Conservation (phyloP, 2,888 invertebrate species). For the Pemphredon lugubris region DNA sequence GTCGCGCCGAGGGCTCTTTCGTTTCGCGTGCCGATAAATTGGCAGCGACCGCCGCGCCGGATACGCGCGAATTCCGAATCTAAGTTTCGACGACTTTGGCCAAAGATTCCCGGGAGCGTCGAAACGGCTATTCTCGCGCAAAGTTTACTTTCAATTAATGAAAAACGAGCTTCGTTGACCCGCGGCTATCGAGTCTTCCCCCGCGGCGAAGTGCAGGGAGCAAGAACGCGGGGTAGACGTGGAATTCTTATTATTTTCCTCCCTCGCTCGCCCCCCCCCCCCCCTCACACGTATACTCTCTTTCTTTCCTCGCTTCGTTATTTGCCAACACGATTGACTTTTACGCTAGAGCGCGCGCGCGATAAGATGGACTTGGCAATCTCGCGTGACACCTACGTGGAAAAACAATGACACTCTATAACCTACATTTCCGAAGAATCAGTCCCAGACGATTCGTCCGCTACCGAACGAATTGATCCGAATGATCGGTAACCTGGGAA, state of each 20-base stretch:
- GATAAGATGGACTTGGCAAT: no score
- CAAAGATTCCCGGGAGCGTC: constrained; percentile 56
- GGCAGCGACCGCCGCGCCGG: constrained; percentile 32
- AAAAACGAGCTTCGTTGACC: constrained; percentile 68
- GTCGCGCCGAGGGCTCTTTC: constrained; percentile 34
- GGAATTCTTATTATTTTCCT: constrained; percentile 52
- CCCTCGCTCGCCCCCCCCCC: no score
- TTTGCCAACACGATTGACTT: neutral
- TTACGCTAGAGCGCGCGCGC: neutral
- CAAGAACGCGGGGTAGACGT: constrained; percentile 26
- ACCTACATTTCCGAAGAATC: no score
- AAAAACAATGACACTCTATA: no score
- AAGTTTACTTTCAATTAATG: constrained; percentile 74
- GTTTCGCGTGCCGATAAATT: constrained; percentile 47
- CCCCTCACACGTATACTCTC: no score
- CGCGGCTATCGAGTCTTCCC: constrained; percentile 45
- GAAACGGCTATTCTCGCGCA: constrained; percentile 32
- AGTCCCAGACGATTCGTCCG: no score
- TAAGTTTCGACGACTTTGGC: constrained; percentile 51
- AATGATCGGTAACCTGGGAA: neutral
- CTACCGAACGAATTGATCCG: neutral
- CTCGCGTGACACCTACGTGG: no score
- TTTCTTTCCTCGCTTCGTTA: neutral
- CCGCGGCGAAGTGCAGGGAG: constrained; percentile 39
- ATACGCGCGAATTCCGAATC: constrained; percentile 46